Evolutionary conservation across 2,888 invertebrate species (phyloP).

Genomic region (Heteromyza rotundicornis): DNA sequence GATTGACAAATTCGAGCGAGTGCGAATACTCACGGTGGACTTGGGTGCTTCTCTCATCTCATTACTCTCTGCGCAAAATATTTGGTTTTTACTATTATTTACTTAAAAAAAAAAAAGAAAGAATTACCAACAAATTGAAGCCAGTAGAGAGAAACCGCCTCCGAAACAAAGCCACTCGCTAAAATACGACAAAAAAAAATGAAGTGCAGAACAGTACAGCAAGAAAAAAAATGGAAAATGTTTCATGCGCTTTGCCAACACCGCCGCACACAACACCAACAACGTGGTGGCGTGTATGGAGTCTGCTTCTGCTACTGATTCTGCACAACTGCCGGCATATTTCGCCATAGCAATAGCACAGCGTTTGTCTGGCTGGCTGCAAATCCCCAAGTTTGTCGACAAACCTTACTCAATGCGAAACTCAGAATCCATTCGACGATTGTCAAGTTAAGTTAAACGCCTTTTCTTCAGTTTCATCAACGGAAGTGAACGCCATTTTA

Average conservation of each 20-base stretch:
- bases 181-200: too few relatives aligned
- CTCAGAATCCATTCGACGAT: constrained; percentile 57
- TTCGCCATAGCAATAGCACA: constrained; percentile 20
- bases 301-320: background rate
- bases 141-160: background rate
- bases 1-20: background rate
- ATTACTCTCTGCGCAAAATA: background rate
- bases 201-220: too few relatives aligned
- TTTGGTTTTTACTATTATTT: background rate
- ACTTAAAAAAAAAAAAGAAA: background rate
- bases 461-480: constrained; percentile 43
- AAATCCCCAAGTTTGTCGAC: constrained; percentile 29
- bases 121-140: background rate
- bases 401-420: constrained; percentile 58
- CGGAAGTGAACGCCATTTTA: constrained; percentile 27
- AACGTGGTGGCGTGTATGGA: background rate
- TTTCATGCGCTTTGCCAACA: background rate
- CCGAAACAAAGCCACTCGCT: background rate
- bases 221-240: background rate
- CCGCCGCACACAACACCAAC: background rate
- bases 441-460: constrained; percentile 54
- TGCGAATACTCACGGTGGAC: too few relatives aligned
- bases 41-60: too few relatives aligned
- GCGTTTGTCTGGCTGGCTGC: constrained; percentile 32
- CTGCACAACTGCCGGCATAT: constrained; percentile 6